A percentile compares a stretch with the other conserved stretches of the same genome.
Conservation (phyloP, 2,113 vertebrate genomes). For the Halichoeres trimaculatus region DNA sequence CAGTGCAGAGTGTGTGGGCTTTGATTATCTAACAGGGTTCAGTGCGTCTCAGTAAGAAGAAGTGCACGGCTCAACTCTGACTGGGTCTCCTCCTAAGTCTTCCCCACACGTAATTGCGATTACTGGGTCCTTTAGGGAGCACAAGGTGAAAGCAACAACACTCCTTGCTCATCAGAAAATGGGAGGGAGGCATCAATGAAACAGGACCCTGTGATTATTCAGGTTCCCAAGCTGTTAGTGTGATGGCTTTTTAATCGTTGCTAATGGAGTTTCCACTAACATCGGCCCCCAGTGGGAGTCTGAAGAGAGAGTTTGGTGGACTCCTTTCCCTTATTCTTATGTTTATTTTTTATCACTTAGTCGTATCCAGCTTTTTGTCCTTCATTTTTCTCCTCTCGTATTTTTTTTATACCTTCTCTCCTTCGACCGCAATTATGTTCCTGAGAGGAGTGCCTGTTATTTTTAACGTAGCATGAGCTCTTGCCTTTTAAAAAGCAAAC, state of each 20-base stretch:
- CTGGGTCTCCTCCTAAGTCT: conserved; percentile 19
- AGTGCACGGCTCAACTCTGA: conserved; percentile 5
- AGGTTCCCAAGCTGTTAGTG: conserved; percentile 67
- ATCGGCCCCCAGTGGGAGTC: conserved; percentile 62
- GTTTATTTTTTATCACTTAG: conserved; percentile 31
- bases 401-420: conserved; percentile 1
- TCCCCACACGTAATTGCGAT: conserved; percentile 28
- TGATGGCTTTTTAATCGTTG: conserved; percentile 75
- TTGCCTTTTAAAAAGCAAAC: conserved; percentile 61
- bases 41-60: conserved; percentile 4
- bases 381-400: conserved; percentile 14
- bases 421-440: conserved; percentile 51
- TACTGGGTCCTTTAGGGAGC: conserved; percentile 39
- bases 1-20: neutral
- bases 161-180: conserved; percentile 62
- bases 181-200: conserved; percentile 50
- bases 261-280: conserved; percentile 69
- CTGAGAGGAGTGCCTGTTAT: conserved; percentile 46
- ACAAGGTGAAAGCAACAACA: conserved; percentile 49
- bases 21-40: neutral
- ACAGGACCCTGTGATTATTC: conserved; percentile 63
- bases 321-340: conserved; percentile 16
- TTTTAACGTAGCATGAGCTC: conserved; percentile 43
- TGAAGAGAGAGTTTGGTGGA: conserved; percentile 28
- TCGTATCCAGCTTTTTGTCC: conserved; percentile 27